These are phyloP conservation scores for Callionymus lyra DNA, from an alignment of 2,113 vertebrate genomes.

Conservation along the genomic window DNA sequence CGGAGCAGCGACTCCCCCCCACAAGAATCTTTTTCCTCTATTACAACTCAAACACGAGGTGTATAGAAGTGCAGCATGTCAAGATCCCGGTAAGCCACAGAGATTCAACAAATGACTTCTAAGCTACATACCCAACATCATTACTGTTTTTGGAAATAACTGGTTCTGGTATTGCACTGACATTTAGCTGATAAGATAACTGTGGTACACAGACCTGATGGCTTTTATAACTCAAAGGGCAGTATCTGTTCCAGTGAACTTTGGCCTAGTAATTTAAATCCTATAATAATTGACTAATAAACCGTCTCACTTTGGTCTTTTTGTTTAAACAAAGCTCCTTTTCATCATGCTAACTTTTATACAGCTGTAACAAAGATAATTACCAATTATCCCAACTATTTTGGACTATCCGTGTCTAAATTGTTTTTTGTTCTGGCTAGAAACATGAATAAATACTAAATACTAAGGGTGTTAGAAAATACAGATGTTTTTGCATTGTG, in stretches of 20 bases:
- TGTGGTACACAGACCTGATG: slow-evolving; percentile 1
- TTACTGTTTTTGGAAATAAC: slow-evolving; percentile 43
- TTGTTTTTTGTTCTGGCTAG: too few species aligned
- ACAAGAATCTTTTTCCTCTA: slow-evolving; percentile 11
- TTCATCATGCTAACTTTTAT: too few species aligned
- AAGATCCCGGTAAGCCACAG: slow-evolving; percentile 26
- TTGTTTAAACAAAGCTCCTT: too few species aligned
- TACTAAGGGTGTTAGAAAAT: too few species aligned
- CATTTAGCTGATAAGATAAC: slow-evolving; percentile 54
- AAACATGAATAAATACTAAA: too few species aligned
- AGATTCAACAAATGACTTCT: slow-evolving; percentile 18
- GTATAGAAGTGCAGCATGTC: slow-evolving; percentile 34
- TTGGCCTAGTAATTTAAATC: slow-evolving; percentile 15
- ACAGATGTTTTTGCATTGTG: too few species aligned
- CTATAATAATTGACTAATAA: slow-evolving; percentile 54
- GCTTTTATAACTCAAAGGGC: slow-evolving; percentile 36
- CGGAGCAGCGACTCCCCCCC: slow-evolving; percentile 14
- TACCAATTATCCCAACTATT: too few species aligned
- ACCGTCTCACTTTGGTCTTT: slow-evolving; percentile 1
- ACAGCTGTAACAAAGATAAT: too few species aligned
- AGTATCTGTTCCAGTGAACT: slow-evolving; percentile 18
- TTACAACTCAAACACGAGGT: slow-evolving; percentile 48
- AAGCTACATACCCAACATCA: slow-evolving; percentile 19
- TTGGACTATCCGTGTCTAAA: too few species aligned
- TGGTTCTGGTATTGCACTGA: slow-evolving; percentile 36